phyloP scores from a whole-genome alignment of 2,113 vertebrate species.

The Tragelaphus scriptus region DNA sequence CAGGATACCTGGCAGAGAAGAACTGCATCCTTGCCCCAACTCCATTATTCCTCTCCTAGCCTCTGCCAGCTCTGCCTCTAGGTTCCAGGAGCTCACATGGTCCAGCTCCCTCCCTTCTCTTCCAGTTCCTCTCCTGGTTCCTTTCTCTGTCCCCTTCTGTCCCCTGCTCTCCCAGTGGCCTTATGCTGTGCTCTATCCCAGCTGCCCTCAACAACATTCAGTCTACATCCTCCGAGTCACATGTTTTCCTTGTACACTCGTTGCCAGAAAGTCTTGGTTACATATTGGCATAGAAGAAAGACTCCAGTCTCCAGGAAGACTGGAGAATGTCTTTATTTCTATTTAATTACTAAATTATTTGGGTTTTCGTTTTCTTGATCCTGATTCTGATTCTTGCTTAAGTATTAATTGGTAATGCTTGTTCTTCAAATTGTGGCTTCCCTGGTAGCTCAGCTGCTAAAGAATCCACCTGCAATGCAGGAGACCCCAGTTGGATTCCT shows the following conservation, averaged over 20 bases:
- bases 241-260: neutral
- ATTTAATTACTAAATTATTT: neutral
- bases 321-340: neutral
- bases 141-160: neutral
- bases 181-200: neutral
- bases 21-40: neutral
- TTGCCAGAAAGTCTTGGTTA: neutral
- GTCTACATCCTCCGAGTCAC: neutral
- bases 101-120: neutral
- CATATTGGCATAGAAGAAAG: neutral
- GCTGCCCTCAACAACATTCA: neutral
- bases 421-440: neutral
- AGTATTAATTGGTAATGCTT: neutral
- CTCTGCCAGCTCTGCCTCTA: neutral
- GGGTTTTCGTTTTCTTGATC: neutral
- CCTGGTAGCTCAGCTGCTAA: neutral
- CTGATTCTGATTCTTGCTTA: conserved; percentile 24
- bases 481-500: neutral
- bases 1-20: neutral
- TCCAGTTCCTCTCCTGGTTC: neutral
- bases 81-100: neutral
- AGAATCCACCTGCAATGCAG: neutral
- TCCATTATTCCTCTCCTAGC: neutral
- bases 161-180: neutral
- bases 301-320: neutral